Evolutionary conservation across 2,888 invertebrate species (phyloP).

Genomic region (Habroteleia sp.): DNA sequence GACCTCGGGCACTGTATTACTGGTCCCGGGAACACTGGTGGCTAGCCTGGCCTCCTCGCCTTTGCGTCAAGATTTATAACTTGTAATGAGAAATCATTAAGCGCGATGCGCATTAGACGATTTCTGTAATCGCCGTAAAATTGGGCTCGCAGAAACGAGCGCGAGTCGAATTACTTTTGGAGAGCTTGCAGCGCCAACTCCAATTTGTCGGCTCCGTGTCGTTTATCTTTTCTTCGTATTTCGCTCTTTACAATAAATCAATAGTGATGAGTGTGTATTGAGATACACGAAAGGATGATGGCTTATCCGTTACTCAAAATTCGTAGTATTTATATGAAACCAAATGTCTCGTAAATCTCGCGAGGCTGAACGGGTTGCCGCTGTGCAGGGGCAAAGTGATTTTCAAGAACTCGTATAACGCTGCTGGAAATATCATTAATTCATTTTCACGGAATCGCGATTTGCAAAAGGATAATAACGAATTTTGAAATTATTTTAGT

Average conservation of each 20-base stretch:
- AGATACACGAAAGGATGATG: conserved; percentile 39
- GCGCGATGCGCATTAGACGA: conserved; percentile 79
- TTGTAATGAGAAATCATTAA: conserved; percentile 81
- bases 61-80: conserved; percentile 78
- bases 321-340: conserved; percentile 44
- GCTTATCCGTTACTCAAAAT: conserved; percentile 19
- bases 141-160: conserved; percentile 68
- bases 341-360: conserved; percentile 37
- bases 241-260: conserved; percentile 51
- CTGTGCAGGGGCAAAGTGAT: conserved; percentile 30
- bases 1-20: conserved; percentile 66
- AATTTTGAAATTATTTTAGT: too few relatives aligned
- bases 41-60: conserved; percentile 48
- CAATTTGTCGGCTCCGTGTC: conserved; percentile 14
- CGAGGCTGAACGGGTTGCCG: conserved; percentile 13
- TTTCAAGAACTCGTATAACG: not conserved
- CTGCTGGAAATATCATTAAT: too few relatives aligned
- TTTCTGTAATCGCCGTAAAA: conserved; percentile 79
- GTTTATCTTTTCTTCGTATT: conserved; percentile 50
- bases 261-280: conserved; percentile 54
- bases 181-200: conserved; percentile 1
- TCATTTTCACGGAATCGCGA: too few relatives aligned
- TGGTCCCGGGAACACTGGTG: conserved; percentile 52
- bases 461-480: too few relatives aligned
- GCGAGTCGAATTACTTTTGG: conserved; percentile 29